Conservation (phyloP, 2,888 invertebrate species). For the Pristionchus arcanus region DNA sequence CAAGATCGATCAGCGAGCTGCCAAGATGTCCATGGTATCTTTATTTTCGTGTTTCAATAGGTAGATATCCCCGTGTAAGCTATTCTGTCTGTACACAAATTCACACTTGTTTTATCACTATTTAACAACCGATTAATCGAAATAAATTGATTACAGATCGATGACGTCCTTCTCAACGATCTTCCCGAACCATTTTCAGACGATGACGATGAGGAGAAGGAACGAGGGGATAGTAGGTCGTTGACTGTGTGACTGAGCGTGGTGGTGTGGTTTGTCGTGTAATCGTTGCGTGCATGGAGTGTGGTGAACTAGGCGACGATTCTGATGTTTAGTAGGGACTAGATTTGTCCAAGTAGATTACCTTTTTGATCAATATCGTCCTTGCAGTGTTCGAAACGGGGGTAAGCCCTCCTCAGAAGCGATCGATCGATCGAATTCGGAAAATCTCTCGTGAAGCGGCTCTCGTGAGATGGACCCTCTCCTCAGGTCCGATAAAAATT, state of each 20-base stretch:
- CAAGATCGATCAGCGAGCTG: slow-evolving; percentile 19
- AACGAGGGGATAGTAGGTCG: slow-evolving; percentile 50
- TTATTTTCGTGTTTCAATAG: not conserved
- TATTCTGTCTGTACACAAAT: not conserved
- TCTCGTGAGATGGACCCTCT: slow-evolving; percentile 47
- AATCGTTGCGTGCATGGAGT: not conserved
- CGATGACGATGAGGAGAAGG: slow-evolving; percentile 42
- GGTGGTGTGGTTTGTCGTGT: slow-evolving; percentile 31
- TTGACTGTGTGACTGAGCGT: slow-evolving; percentile 44
- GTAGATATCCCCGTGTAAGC: too few species aligned
- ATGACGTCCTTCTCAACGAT: slow-evolving; percentile 35
- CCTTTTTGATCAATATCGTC: not conserved
- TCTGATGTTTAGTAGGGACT: not conserved
- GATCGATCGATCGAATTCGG: slow-evolving; percentile 51
- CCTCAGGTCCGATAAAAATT: not conserved
- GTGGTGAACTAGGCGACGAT: not conserved
- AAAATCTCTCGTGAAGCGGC: slow-evolving; percentile 52
- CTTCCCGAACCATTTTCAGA: slow-evolving; percentile 51
- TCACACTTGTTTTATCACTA: too few species aligned
- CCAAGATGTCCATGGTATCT: slow-evolving; percentile 48
- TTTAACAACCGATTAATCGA: too few species aligned
- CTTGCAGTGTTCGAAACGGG: slow-evolving; percentile 26
- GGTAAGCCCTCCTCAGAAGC: not conserved
- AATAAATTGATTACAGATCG: not conserved
- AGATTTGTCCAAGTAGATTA: not conserved